Evolutionary conservation across 2,797 vertebrate genomes (phyloP).

Genomic region (Rhabdophis nuchalis): DNA sequence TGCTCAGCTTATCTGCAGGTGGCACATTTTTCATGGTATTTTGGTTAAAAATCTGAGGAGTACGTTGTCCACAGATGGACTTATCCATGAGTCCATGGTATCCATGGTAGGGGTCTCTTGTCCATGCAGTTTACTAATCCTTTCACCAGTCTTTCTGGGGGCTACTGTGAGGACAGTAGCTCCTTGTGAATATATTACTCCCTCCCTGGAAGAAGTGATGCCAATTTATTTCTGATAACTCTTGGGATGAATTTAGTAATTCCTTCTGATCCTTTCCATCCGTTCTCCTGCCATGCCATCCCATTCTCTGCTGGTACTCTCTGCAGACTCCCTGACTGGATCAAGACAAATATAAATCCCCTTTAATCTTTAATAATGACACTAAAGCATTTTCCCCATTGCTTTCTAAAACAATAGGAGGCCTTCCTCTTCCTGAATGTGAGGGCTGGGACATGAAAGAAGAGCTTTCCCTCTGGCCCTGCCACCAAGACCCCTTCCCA

Average conservation of each 20-base stretch:
- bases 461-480: not conserved
- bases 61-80: not conserved
- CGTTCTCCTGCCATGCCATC: slow-evolving; percentile 1
- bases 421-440: slow-evolving; percentile 41
- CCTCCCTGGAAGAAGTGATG: not conserved
- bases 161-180: not conserved
- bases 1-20: not conserved
- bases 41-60: not conserved
- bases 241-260: slow-evolving; percentile 25
- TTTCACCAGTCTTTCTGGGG: not conserved
- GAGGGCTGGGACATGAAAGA: slow-evolving; percentile 43
- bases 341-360: slow-evolving; percentile 39
- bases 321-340: slow-evolving; percentile 26
- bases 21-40: not conserved
- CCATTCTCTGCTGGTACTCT: not conserved
- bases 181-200: not conserved
- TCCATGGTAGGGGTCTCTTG: not conserved
- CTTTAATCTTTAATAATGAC: slow-evolving; percentile 55
- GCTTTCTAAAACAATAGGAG: slow-evolving; percentile 56
- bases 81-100: not conserved
- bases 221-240: slow-evolving; percentile 13
- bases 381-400: slow-evolving; percentile 44
- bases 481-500: slow-evolving; percentile 15
- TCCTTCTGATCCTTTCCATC: slow-evolving; percentile 1
- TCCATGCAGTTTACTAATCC: slow-evolving; percentile 21